Conservation (phyloP, 2,797 vertebrate species). For the Uromys caudimaculatus region DNA sequence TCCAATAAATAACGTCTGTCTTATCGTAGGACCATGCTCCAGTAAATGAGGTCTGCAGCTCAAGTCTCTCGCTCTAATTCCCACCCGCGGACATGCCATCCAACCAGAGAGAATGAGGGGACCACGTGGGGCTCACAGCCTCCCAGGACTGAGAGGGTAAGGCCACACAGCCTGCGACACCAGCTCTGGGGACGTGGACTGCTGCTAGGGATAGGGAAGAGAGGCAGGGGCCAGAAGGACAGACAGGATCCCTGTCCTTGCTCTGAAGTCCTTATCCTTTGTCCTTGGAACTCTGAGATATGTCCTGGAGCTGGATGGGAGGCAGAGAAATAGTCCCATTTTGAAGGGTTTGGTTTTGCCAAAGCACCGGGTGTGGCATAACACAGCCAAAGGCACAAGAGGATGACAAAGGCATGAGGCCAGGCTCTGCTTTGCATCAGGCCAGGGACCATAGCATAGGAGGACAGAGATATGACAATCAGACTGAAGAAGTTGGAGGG, state of each 20-base stretch:
- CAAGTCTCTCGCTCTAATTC: not conserved
- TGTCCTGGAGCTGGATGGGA: not conserved
- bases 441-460: no score
- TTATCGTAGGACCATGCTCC: conserved; percentile 4
- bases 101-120: conserved; percentile 87
- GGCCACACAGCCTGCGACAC: not conserved
- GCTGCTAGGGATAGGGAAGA: not conserved
- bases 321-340: not conserved
- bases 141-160: not conserved
- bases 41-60: conserved; percentile 25
- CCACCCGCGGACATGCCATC: not conserved
- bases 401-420: no score
- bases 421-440: no score
- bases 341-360: not conserved
- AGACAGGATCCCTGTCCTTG: not conserved
- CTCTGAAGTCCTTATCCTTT: not conserved
- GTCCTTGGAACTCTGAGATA: not conserved
- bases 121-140: conserved; percentile 79
- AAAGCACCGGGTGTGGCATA: no score
- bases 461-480: not conserved
- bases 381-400: not conserved
- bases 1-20: accelerated
- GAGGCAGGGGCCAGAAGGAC: not conserved
- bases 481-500: not conserved
- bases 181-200: no score